Base-by-base conservation (phyloP, 2,888 invertebrate species). In the Ornithoptera alexandrae region DNA sequence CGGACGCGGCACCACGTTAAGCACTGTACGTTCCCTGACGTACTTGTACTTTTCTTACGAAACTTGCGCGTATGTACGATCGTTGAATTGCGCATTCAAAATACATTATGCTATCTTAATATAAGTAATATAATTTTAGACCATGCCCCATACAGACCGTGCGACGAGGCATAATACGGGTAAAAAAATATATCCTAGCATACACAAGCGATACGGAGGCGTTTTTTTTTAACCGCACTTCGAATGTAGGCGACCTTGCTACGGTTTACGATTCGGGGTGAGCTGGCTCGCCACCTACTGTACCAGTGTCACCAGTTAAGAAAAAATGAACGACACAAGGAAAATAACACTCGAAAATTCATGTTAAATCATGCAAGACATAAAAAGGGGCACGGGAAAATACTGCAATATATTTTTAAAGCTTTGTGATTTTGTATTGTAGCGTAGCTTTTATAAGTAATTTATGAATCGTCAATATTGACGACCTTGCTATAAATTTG, bases 201-300 rank as follows among this genome's bases (percentile, higher is more conserved):
- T 46, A 46, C 72, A 69, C 72, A 72, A 65, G 30, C 66, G 65
- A 42, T 58, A 65, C 75, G 75, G 76, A 74, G 64, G 76, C 71
- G 78, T 78, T 78, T 80, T 46, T 56, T 80, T 81, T 78, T 77
- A 77, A 76, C 75, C 77, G 78, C 79, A 81, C 76, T 82, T 86
- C 82, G 90, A 90, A 85, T 86, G 90, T 90, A 79, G 89, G 72
- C 84, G 88, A 77, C 90, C 91, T 91, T 89, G 90, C 79, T 73
- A 72, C 78, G 76, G 80, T 79, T 72, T 77, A 83, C 79, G 82
- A 81, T 89, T 89, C 89, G 89, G 90, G 87, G 89, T 86, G 85
- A 89, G 82, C 89, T 62, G 74, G 71, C 72, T 70, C 82, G 57
- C 46, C n/a, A 42, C 64, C 56, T 62, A 56, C 67, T 24, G 65